Evolutionary conservation across 2,888 invertebrate genomes (phyloP).

Genomic region (Epirrhoe alternata): DNA sequence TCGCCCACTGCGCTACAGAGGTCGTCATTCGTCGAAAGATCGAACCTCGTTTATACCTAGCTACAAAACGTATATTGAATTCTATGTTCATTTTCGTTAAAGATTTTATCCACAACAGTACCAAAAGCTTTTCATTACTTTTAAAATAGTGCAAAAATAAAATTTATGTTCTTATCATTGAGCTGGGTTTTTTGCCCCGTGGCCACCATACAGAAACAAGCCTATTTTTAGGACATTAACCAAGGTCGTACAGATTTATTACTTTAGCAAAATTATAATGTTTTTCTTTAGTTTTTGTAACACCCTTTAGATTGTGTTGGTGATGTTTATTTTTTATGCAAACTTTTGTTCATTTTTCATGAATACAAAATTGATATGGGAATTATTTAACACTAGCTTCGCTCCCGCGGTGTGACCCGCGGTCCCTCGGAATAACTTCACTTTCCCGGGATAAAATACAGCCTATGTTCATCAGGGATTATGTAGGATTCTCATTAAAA

Average conservation of each 20-base stretch:
- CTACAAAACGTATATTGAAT: too few relatives aligned
- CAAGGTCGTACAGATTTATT: conserved; percentile 33
- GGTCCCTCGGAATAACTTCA: too few relatives aligned
- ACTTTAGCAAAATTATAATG: conserved; percentile 26
- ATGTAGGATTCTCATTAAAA: too few relatives aligned
- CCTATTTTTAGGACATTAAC: conserved; percentile 34
- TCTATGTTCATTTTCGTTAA: too few relatives aligned
- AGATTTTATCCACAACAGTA: conserved; percentile 24
- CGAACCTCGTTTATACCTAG: too few relatives aligned
- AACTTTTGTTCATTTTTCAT: not conserved
- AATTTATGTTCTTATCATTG: conserved; percentile 36
- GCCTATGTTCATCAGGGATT: too few relatives aligned
- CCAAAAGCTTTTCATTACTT: conserved; percentile 30
- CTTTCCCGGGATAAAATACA: too few relatives aligned
- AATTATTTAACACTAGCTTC: too few relatives aligned
- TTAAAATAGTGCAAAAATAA: conserved; percentile 40
- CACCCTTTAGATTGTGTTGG: conserved; percentile 12
- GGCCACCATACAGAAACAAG: conserved; percentile 28
- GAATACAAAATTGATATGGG: too few relatives aligned
- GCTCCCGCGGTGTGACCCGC: too few relatives aligned
- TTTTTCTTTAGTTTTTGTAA: conserved; percentile 31
- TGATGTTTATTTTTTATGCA: conserved; percentile 8
- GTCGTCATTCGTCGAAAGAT: too few relatives aligned
- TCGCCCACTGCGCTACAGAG: too few relatives aligned
- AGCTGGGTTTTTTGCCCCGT: conserved; percentile 29